Evolutionary conservation across 2,113 vertebrate genomes (phyloP).

Genomic region (Trematocara variabile): DNA sequence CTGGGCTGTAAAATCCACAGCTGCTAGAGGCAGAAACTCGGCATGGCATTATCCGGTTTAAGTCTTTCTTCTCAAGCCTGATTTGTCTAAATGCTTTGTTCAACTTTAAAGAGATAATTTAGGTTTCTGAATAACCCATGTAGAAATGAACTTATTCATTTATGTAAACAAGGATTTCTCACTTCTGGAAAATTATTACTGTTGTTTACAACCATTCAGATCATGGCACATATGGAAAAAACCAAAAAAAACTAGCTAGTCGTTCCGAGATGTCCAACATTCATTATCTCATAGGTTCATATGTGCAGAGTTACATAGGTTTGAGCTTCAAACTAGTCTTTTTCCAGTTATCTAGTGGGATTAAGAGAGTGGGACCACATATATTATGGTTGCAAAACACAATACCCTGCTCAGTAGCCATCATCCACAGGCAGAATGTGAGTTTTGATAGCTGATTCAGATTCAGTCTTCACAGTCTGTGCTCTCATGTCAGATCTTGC

Average conservation of each 20-base stretch:
- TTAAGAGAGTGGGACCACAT: not conserved
- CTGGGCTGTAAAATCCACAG: constrained; percentile 17
- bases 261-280: not conserved
- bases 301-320: not conserved
- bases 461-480: not conserved
- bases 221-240: not conserved
- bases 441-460: not conserved
- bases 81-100: not conserved
- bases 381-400: not conserved
- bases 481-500: not conserved
- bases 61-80: not conserved
- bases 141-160: not conserved
- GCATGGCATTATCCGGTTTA: not conserved
- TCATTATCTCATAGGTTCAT: not conserved
- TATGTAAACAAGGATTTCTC: not conserved
- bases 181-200: not conserved
- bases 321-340: not conserved
- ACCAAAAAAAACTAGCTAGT: accelerated
- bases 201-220: not conserved
- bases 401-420: not conserved
- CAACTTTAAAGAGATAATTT: not conserved
- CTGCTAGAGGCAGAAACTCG: not conserved
- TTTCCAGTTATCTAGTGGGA: not conserved
- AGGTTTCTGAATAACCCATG: not conserved
- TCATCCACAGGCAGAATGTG: not conserved